Conservation (phyloP, 2,113 vertebrate species). For the Dendropsophus ebraccatus region DNA sequence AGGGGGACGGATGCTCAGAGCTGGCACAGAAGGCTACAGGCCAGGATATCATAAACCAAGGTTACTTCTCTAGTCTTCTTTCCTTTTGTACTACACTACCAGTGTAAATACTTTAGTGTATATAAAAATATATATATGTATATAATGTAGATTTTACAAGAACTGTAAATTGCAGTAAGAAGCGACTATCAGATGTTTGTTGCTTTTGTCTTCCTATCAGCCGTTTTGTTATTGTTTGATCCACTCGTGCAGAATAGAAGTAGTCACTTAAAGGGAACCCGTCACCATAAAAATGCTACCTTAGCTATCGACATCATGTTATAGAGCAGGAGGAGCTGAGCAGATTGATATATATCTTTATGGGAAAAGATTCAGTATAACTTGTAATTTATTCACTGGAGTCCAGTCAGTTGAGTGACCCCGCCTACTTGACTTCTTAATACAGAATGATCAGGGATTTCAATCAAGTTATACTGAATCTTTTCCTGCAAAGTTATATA, state of each 20-base stretch:
- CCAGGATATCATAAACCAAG: constrained; percentile 5
- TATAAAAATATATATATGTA: constrained; percentile 52
- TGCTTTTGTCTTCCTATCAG: constrained; percentile 49
- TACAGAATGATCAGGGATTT: too few species aligned
- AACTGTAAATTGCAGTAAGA: constrained; percentile 44
- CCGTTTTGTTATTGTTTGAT: constrained; percentile 7
- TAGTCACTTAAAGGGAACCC: background rate
- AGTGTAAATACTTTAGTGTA: constrained; percentile 51
- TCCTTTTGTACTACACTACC: constrained; percentile 50
- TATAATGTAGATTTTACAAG: constrained; percentile 52
- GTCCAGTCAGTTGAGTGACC: too few species aligned
- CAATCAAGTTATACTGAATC: too few species aligned
- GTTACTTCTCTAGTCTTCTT: constrained; percentile 25
- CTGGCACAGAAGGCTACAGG: constrained; percentile 1
- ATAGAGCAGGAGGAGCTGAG: too few species aligned
- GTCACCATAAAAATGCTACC: too few species aligned
- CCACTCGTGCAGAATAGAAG: background rate
- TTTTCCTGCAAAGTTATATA: too few species aligned
- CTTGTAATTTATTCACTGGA: too few species aligned
- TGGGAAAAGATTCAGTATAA: too few species aligned
- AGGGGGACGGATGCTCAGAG: background rate
- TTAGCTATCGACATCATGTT: too few species aligned
- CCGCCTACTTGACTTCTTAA: too few species aligned
- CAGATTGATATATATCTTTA: too few species aligned
- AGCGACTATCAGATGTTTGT: constrained; percentile 12